Evolutionary conservation across 2,888 invertebrate species (phyloP), one percentile per base, ranked within the genome.

Genomic region (Nudaria mundana): DNA sequence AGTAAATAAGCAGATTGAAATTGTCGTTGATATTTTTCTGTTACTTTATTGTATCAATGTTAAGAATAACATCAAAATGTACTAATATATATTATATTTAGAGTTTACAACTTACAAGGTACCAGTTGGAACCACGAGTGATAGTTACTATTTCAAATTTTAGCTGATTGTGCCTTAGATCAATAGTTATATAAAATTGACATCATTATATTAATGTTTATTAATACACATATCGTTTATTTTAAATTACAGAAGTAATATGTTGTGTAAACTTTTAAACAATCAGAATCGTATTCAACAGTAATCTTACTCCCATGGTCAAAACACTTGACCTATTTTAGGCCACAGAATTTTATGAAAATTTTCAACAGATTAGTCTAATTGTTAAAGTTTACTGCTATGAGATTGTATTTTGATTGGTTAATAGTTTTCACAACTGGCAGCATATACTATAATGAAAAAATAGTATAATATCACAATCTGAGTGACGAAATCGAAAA

Each of bases 111-210:
- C 71, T 76, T 75, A 76, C 69, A 66, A 73, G 71, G 71, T 83
- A 75, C 67, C 77, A 78, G 71, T 78, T 71, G 66, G 56, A 73
- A 71, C 54, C 61, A 67, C 52, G 73, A 78, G 81, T 84, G 81
- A 80, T 82, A 79, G 73, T 67, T 70, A 78, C 59, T 71, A 81
- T 81, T 81, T 83, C 79, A 79, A 68, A 65, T 68, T 52, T 64
- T 83, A 81, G 81, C 72, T 69, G 74, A 81, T 84, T 81, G 87
- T 88, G 87, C 87, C 87, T 88, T 87, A 86, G 86, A 82, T 76
- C 75, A 79, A 76, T 80, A 76, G 71, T 72, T 67, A 46, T 49
- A 59, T 46, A 50, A 59, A 46, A 50, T 49, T 52, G 46, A 56
- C 44, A 45, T 42, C 43, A 50, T 50, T 38, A 47, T 42, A 22